These are phyloP conservation scores for Myopa tessellatipennis DNA, from an alignment of 2,888 invertebrate genomes.

Conservation along the genomic window DNA sequence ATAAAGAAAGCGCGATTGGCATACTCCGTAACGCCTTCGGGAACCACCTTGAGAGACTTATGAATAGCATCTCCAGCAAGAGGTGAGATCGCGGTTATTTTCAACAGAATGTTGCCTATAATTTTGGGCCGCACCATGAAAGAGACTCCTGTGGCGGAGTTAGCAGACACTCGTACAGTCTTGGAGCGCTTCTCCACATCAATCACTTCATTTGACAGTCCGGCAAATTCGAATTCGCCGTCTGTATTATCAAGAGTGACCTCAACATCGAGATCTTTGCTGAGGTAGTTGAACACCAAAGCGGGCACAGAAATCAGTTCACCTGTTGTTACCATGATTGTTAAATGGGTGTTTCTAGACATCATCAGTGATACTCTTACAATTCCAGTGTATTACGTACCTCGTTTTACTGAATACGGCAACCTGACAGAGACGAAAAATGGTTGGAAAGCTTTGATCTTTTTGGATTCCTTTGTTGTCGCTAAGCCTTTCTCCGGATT, in stretches of 20 bases:
- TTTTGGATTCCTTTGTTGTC: conserved; percentile 74
- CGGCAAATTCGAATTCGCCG: conserved; percentile 84
- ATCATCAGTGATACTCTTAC: too few species aligned
- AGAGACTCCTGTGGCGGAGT: conserved; percentile 80
- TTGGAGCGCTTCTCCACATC: conserved; percentile 84
- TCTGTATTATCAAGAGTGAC: conserved; percentile 84
- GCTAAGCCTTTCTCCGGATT: conserved; percentile 80
- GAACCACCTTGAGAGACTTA: conserved; percentile 79
- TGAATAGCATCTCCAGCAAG: conserved; percentile 83
- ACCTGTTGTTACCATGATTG: conserved; percentile 59
- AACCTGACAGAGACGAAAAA: conserved; percentile 88
- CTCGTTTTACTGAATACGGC: conserved; percentile 89
- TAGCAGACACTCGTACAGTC: conserved; percentile 76
- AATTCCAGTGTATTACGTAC: conserved; percentile 30
- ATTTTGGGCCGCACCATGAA: conserved; percentile 84
- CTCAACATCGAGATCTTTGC: conserved; percentile 79
- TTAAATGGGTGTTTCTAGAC: background rate
- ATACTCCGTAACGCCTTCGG: conserved; percentile 83
- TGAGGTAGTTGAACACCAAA: conserved; percentile 87
- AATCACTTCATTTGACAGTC: conserved; percentile 86
- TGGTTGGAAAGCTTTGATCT: conserved; percentile 80
- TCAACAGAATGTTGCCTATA: conserved; percentile 79
- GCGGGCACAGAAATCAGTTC: conserved; percentile 89
- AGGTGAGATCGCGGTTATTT: conserved; percentile 80
- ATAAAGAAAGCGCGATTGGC: conserved; percentile 79